Evolutionary conservation across 2,797 vertebrate genomes (phyloP), one percentile per base, ranked within the genome.

Genomic region (Lerista edwardsae): DNA sequence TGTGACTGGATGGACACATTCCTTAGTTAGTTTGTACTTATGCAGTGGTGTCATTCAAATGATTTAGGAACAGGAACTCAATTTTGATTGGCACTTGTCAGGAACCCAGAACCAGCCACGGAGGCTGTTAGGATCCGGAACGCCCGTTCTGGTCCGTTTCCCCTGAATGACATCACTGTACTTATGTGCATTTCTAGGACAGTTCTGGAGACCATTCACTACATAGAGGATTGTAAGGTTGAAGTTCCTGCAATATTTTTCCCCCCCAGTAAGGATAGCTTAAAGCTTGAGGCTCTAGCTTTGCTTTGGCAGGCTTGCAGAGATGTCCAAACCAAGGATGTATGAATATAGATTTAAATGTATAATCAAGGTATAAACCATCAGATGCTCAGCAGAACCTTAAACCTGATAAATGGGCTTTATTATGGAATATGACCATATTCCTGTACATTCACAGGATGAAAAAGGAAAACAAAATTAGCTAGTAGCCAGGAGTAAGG

Each of bases 371-470:
- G 34, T 10, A 3, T 59, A 57, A 31, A 36, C 36, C 12, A 51
- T 31, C 21, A 1, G 75, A 8, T 0, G n/a, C 7, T 55, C 73
- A 75, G 31, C 15, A 19, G 47, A 57, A 71, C 71, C 82, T 10
- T 74, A 67, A 57, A 83, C 39, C 55, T 68, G 75, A 87, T 51
- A 65, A 68, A 84, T 31, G 6, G 39, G 15, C 83, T 86, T 8
- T 62, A 81, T 82, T 79, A 1, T 44, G 36, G 62, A 36, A 71
- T 75, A 75, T 29, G 44, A 76, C n/a, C 34, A 34, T 15, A 67
- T 67, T 31, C n/a, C 21, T 67, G 65, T 34, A 67, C 6, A 19
- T 67, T 67, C n/a, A 34, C n/a, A 67, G 31, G n/a, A 34, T 34
- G 65, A 21, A 57, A 57, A 57, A 57, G 21, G 6, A 57, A 19